Conservation (phyloP, 2,797 vertebrate genomes). For the Notamacropus eugenii region DNA sequence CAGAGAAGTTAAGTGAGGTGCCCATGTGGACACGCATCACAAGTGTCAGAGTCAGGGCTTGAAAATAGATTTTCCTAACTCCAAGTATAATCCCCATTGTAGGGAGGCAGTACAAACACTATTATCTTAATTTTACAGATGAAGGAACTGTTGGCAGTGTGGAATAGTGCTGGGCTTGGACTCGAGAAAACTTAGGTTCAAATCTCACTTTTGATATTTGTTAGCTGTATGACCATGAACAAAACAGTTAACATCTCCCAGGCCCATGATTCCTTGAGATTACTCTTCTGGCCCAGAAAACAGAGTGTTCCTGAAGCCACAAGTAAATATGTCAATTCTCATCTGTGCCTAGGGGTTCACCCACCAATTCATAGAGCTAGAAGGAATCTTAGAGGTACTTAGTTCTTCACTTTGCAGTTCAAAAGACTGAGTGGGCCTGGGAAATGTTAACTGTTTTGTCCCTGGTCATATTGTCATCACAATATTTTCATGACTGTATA, state of each 20-base stretch:
- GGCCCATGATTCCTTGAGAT: not conserved
- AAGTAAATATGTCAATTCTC: not conserved
- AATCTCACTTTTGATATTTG: not conserved
- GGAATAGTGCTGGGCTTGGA: not conserved
- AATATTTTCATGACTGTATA: conserved; percentile 24
- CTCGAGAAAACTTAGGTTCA: not conserved
- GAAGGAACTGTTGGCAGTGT: not conserved
- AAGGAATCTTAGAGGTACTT: not conserved
- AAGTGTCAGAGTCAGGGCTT: not conserved
- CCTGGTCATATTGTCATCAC: no score
- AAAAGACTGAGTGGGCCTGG: not conserved
- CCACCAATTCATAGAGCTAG: not conserved
- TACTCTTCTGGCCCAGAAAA: not conserved
- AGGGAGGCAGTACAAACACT: not conserved
- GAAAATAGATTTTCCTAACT: not conserved
- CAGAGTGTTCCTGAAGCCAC: not conserved
- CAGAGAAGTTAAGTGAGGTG: not conserved
- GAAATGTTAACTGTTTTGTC: no score
- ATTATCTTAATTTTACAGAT: not conserved
- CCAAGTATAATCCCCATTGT: not conserved
- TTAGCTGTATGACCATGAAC: not conserved
- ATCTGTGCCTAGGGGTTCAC: not conserved
- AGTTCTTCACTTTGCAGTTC: not conserved
- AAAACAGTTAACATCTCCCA: not conserved
- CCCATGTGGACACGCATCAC: not conserved